Conservation (phyloP, 1,140 invertebrate species). For the Lamellibrachia luymesi region DNA sequence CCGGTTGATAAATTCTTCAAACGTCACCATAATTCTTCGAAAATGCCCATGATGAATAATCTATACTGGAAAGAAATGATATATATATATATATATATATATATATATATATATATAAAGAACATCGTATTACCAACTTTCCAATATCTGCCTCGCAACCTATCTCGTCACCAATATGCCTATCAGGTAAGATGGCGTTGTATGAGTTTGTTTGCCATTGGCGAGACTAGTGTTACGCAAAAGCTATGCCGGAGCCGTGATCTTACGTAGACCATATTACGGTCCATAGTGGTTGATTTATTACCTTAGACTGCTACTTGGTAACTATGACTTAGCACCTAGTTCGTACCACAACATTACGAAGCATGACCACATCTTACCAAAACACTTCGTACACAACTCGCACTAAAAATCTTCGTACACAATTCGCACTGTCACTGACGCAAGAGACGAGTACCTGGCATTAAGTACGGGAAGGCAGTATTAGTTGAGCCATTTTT, state of each 20-base stretch:
- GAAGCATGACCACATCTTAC: background rate
- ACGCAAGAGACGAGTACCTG: background rate
- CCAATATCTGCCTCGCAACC: background rate
- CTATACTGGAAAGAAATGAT: background rate
- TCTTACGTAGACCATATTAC: background rate
- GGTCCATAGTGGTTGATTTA: background rate
- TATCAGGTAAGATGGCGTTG: background rate
- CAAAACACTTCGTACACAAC: background rate
- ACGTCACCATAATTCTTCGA: background rate
- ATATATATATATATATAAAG: background rate
- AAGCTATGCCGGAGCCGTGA: background rate
- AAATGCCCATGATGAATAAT: background rate
- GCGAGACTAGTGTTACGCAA: no score
- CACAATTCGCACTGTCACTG: background rate
- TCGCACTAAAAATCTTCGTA: background rate
- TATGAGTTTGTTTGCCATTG: background rate
- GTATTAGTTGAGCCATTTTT: no score
- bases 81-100: background rate
- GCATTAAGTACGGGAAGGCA: no score
- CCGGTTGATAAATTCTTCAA: background rate
- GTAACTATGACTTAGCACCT: background rate
- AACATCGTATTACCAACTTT: background rate
- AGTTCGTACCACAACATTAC: background rate
- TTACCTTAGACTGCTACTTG: background rate
- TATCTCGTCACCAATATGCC: background rate